These are phyloP conservation scores for Odontamblyopus lacepedii DNA, from an alignment of 2,797 vertebrate species.

Conservation along the genomic window DNA sequence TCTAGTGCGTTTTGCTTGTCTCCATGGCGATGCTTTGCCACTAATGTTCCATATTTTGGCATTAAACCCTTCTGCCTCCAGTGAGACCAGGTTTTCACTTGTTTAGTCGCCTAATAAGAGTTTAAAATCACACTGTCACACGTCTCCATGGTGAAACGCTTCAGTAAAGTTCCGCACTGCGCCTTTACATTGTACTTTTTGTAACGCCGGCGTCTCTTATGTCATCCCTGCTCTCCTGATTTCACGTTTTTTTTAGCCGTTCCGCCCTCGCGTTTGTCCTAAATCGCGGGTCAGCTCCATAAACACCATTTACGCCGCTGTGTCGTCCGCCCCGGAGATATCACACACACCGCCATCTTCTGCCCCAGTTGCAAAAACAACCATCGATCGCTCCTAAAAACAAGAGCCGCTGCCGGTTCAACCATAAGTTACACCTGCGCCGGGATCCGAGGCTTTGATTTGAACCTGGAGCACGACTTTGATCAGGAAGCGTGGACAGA, in stretches of 20 bases:
- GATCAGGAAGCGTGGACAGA: conserved; percentile 66
- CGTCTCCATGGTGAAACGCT: too few relatives aligned
- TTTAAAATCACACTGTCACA: neutral
- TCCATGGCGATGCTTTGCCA: neutral
- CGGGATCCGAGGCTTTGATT: conserved; percentile 7
- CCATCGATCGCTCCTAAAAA: conserved; percentile 50
- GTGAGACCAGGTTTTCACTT: neutral
- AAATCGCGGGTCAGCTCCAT: conserved; percentile 50
- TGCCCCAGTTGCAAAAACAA: conserved; percentile 53
- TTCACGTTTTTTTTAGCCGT: conserved; percentile 31
- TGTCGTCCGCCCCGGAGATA: conserved; percentile 55
- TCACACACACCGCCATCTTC: conserved; percentile 55
- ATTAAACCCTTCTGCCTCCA: neutral
- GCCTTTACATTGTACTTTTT: neutral
- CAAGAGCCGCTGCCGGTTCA: conserved; percentile 42
- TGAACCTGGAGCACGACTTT: conserved; percentile 61
- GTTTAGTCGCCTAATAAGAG: neutral
- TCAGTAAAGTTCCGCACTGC: neutral
- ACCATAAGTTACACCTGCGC: conserved; percentile 35
- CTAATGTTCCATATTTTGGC: neutral
- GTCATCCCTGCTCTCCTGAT: neutral
- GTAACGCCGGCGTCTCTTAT: conserved; percentile 28
- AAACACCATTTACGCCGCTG: conserved; percentile 51
- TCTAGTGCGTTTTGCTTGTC: neutral
- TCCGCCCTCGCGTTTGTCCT: conserved; percentile 43